Evolutionary conservation across 2,797 vertebrate genomes (phyloP).

Genomic region (Delichon dasypus): DNA sequence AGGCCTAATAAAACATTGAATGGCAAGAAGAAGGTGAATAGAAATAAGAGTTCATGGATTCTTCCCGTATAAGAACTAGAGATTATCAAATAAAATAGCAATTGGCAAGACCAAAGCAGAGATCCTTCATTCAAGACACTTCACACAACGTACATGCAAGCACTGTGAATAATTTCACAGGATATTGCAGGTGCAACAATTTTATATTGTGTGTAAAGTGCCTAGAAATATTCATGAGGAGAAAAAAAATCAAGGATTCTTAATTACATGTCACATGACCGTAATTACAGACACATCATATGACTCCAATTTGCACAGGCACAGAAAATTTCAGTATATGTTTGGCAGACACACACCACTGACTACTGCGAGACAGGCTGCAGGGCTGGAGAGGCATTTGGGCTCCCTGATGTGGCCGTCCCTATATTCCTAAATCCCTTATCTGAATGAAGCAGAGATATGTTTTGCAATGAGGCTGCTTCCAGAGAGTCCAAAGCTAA

Average conservation of each 20-base stretch:
- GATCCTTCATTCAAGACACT: background rate
- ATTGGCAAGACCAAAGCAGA: background rate
- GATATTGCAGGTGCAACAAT: background rate
- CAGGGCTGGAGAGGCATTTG: background rate
- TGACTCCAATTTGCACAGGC: background rate
- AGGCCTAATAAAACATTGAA: background rate
- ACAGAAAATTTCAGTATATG: background rate
- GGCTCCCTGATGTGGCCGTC: background rate
- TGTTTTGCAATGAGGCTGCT: background rate
- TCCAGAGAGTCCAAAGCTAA: background rate
- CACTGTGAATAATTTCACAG: background rate
- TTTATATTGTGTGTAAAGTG: background rate
- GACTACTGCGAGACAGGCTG: background rate
- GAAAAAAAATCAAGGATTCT: background rate
- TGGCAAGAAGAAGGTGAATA: background rate
- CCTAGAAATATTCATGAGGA: background rate
- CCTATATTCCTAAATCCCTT: background rate
- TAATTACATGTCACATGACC: background rate
- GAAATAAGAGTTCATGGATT: background rate
- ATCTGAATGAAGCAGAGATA: background rate
- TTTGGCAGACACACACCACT: background rate
- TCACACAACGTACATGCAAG: background rate
- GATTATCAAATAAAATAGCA: background rate
- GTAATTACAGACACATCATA: background rate
- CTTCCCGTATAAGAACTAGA: background rate